Evolutionary conservation across 2,888 invertebrate species (phyloP).

Genomic region (Chydorus sphaericus): DNA sequence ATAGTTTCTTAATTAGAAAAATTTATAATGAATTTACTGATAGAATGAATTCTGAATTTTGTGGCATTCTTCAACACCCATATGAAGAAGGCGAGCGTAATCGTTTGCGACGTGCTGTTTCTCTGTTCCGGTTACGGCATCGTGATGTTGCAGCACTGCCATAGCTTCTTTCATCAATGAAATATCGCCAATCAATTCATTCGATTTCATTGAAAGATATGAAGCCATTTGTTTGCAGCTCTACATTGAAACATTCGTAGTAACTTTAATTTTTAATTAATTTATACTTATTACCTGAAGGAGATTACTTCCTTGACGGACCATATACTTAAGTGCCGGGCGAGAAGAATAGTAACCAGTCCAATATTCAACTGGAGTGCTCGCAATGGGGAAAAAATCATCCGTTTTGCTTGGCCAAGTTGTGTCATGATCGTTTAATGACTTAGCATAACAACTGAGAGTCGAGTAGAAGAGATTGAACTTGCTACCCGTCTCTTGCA

Average conservation of each 20-base stretch:
- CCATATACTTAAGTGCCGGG: conserved; percentile 62
- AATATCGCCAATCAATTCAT: conserved; percentile 39
- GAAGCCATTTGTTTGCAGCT: conserved; percentile 58
- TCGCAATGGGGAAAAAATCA: conserved; percentile 86
- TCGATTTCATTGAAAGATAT: conserved; percentile 35
- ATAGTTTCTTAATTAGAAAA: conserved; percentile 23
- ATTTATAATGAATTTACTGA: no score
- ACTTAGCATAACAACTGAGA: conserved; percentile 68
- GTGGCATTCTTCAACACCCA: conserved; percentile 48
- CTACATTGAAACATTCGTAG: conserved; percentile 28
- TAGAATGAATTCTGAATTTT: conserved; percentile 40
- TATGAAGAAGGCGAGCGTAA: conserved; percentile 58
- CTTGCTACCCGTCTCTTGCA: conserved; percentile 3
- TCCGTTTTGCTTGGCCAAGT: conserved; percentile 58
- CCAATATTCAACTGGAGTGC: conserved; percentile 76
- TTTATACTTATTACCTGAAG: conserved; percentile 41
- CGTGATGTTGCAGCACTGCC: conserved; percentile 64
- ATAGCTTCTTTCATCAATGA: conserved; percentile 29
- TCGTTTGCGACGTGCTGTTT: conserved; percentile 76
- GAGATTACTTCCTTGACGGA: conserved; percentile 56
- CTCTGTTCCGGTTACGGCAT: conserved; percentile 77
- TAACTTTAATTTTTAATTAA: neutral
- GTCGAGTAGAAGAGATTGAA: conserved; percentile 54
- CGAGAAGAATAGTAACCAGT: conserved; percentile 79
- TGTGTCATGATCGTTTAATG: conserved; percentile 51